A percentile compares a stretch with the other conserved stretches of the same genome.
These are phyloP conservation scores for Aphelinus certus DNA, from an alignment of 1,140 invertebrate genomes.

Conservation along the genomic window DNA sequence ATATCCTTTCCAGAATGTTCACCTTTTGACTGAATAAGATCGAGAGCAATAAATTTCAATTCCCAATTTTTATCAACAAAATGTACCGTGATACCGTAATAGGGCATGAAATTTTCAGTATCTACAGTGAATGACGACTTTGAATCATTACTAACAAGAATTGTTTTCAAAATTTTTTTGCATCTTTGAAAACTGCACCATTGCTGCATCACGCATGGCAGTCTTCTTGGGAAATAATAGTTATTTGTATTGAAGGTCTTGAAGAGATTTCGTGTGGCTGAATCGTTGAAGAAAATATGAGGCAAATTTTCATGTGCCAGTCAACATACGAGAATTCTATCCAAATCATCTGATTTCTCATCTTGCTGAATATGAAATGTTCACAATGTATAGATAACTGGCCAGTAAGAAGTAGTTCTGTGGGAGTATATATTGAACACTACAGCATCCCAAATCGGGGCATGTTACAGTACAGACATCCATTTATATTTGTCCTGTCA, in stretches of 20 bases:
- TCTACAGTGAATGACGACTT: conserved; percentile 57
- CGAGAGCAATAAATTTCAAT: conserved; percentile 49
- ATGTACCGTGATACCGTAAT: conserved; percentile 4
- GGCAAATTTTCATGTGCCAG: conserved; percentile 54
- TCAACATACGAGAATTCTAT: conserved; percentile 43
- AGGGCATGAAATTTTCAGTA: conserved; percentile 37
- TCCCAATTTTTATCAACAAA: conserved; percentile 55
- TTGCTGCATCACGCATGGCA: neutral
- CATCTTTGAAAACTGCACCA: neutral
- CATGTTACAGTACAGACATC: too few relatives aligned
- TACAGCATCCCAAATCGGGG: too few relatives aligned
- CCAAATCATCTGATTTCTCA: neutral
- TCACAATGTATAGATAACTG: too few relatives aligned
- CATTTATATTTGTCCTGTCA: too few relatives aligned
- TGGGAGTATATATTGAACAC: too few relatives aligned
- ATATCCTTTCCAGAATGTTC: conserved; percentile 54
- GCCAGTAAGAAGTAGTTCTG: too few relatives aligned
- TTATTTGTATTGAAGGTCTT: conserved; percentile 45
- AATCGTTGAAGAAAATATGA: conserved; percentile 54
- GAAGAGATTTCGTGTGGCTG: conserved; percentile 52
- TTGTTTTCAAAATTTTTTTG: conserved; percentile 43
- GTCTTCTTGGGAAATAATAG: conserved; percentile 40
- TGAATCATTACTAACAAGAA: conserved; percentile 48
- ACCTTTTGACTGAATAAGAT: conserved; percentile 54
- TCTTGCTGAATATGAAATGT: too few relatives aligned